Evolutionary conservation across 2,888 invertebrate genomes (phyloP).

Genomic region (Allacma fusca): DNA sequence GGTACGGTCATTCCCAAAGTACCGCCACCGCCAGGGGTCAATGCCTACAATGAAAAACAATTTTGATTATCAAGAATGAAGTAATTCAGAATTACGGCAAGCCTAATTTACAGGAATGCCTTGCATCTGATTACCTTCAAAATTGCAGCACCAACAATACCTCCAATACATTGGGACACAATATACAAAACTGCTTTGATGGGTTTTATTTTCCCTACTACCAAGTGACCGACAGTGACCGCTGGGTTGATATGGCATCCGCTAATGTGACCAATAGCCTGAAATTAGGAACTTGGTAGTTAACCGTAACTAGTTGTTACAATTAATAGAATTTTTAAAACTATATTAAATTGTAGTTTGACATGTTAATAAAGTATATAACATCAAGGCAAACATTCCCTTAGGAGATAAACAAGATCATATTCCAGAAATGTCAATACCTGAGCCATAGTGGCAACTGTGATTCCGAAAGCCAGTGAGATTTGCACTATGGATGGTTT

Average conservation of each 20-base stretch:
- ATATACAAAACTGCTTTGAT: conserved; percentile 81
- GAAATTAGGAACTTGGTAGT: conserved; percentile 31
- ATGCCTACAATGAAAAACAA: conserved; percentile 6
- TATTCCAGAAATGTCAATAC: conserved; percentile 40
- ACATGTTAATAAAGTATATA: no score
- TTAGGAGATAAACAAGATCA: conserved; percentile 18
- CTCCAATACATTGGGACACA: conserved; percentile 83
- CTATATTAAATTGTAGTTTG: no score
- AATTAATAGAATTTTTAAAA: background rate
- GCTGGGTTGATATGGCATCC: conserved; percentile 76
- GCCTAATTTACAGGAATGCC: background rate
- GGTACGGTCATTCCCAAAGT: conserved; percentile 76
- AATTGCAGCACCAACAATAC: conserved; percentile 74
- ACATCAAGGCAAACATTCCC: background rate
- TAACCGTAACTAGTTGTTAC: background rate
- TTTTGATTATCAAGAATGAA: background rate
- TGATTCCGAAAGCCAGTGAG: conserved; percentile 59
- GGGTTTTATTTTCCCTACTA: conserved; percentile 80
- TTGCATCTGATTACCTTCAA: conserved; percentile 51
- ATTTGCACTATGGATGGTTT: conserved; percentile 50
- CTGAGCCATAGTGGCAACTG: conserved; percentile 60
- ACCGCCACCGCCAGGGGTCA: conserved; percentile 36
- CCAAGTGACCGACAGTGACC: conserved; percentile 83
- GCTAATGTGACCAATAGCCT: conserved; percentile 58
- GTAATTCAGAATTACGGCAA: background rate